Conservation (phyloP, 2,888 invertebrate genomes). For the Anthophora plumipes region DNA sequence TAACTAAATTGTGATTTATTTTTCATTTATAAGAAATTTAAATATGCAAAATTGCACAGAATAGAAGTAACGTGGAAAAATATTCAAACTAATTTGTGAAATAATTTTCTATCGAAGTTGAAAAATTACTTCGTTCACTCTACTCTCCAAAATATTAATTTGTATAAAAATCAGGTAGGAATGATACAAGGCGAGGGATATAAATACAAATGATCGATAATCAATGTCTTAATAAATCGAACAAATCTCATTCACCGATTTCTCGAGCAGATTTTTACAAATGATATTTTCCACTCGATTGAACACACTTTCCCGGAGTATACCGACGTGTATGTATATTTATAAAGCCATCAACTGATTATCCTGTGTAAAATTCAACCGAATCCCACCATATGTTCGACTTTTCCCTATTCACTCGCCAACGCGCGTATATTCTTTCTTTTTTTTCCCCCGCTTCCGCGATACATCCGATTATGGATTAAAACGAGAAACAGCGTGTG, state of each 20-base stretch:
- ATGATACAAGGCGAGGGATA: too few relatives aligned
- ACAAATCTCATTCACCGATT: constrained; percentile 1
- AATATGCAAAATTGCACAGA: too few relatives aligned
- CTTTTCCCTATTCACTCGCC: constrained; percentile 3
- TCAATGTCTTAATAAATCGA: background rate
- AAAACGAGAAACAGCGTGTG: background rate
- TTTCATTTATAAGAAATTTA: too few relatives aligned
- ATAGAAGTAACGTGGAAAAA: too few relatives aligned
- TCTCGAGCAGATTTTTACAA: background rate
- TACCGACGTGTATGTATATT: constrained; percentile 3
- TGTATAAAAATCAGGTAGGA: too few relatives aligned
- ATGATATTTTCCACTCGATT: background rate
- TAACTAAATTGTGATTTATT: too few relatives aligned
- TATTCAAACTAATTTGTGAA: too few relatives aligned
- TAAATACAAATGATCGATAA: background rate
- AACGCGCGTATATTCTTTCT: background rate
- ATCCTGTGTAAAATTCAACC: constrained; percentile 17
- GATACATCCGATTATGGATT: constrained; percentile 15
- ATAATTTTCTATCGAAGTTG: too few relatives aligned
- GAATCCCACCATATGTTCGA: background rate
- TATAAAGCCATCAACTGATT: constrained; percentile 12
- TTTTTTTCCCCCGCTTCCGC: too few relatives aligned
- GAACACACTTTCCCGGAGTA: background rate
- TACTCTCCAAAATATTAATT: too few relatives aligned
- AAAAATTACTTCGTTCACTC: too few relatives aligned